Conservation (phyloP, 2,888 invertebrate species). For the Panorpa germanica region DNA sequence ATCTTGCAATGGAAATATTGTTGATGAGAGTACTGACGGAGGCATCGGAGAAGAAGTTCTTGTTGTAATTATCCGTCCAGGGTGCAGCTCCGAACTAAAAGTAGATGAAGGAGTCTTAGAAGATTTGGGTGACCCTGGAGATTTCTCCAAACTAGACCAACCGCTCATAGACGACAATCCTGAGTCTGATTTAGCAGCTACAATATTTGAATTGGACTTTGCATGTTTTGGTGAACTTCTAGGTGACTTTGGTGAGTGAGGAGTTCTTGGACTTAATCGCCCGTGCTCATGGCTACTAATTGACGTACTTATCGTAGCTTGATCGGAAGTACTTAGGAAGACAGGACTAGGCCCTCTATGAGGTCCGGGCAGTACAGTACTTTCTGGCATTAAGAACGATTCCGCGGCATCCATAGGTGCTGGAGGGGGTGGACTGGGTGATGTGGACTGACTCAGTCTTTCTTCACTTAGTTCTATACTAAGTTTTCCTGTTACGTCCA, state of each 20-base stretch:
- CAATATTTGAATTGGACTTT: slow-evolving; percentile 26
- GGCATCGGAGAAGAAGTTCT: slow-evolving; percentile 14
- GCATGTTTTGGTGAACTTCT: slow-evolving; percentile 50
- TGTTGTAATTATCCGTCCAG: no score
- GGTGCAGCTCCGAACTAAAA: slow-evolving; percentile 22
- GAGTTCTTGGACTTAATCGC: slow-evolving; percentile 41
- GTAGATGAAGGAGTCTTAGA: slow-evolving; percentile 24
- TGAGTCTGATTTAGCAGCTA: slow-evolving; percentile 74
- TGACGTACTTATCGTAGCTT: no score
- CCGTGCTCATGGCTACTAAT: no score
- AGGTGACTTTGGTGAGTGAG: slow-evolving; percentile 50
- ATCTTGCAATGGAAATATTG: slow-evolving; percentile 16
- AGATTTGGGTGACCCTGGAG: slow-evolving; percentile 61
- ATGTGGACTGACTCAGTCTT: slow-evolving; percentile 27
- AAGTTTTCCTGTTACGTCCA: slow-evolving; percentile 27
- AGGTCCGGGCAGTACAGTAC: slow-evolving; percentile 14
- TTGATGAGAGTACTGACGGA: no score
- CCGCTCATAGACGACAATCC: slow-evolving; percentile 76
- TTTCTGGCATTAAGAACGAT: slow-evolving; percentile 26
- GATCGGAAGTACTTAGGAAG: slow-evolving; percentile 25
- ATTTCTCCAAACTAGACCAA: slow-evolving; percentile 70
- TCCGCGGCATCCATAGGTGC: slow-evolving; percentile 49
- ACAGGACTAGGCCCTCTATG: slow-evolving; percentile 21
- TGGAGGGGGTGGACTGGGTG: slow-evolving; percentile 64
- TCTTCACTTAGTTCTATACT: slow-evolving; percentile 31